Evolutionary conservation across 2,113 vertebrate genomes (phyloP), one percentile per base, ranked within the genome.

Genomic region (Asarcornis scutulata): DNA sequence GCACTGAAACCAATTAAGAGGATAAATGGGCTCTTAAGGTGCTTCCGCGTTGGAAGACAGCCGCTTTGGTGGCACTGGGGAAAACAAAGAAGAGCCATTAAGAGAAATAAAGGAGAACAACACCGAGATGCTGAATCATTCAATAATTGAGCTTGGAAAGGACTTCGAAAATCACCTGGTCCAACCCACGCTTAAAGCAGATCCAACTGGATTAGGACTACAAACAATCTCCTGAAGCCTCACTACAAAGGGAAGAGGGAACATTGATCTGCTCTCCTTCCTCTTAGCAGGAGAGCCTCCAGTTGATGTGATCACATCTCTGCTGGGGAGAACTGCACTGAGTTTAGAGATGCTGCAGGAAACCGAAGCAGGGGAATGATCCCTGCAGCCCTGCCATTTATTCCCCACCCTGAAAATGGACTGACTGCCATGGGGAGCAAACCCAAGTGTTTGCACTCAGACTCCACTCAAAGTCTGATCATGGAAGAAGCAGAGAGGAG

Each of bases 21-120:
- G 63, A 63, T 69, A 97, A 95, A 93, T 81, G 94, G 77, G 91
- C 93, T 95, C 74, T 96, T 91, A 93, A 82, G 74, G 77, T 60
- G 69, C 91, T 91, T 86, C 81, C 3, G 3, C 0, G 1, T 2
- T 87, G 81, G 38, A 93, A 72, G 6, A 74, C 50, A 83, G 78
- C 36, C 26, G 23, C 73, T 64, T 44, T 13, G 69, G 72, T 64
- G 46, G 88, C 63, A 55, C 42, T 32, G 60, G 69, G 60, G 63
- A 77, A 94, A 83, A 83, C 9, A 59, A 80, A 81, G 56, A 90
- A 21, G 3, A n/a, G 80, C 56, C 82, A 86, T 88, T 78, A 93
- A 21, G 58, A 81, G 34, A 78, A 93, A 78, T 50, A 76, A 50
- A 44, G 38, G 72, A 44, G 50, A 36, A 53, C 53, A 56, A 50